Conservation (phyloP, 2,888 invertebrate genomes). For the Leptodirus hochenwartii region DNA sequence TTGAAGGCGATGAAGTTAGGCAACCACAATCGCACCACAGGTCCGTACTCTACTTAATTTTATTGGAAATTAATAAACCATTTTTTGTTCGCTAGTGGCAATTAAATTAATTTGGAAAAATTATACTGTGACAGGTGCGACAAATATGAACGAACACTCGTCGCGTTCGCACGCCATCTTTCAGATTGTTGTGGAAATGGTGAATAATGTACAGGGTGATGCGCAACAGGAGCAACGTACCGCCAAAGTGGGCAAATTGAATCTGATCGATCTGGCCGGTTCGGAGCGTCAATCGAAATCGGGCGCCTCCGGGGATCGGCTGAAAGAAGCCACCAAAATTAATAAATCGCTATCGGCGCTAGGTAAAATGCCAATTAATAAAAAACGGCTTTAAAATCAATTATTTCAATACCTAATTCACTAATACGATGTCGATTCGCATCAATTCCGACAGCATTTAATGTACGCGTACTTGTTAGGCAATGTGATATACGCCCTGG, state of each 20-base stretch:
- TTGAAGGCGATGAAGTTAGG: conserved; percentile 84
- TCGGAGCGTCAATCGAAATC: conserved; percentile 96
- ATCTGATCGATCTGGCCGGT: conserved; percentile 95
- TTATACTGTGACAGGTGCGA: too few species aligned
- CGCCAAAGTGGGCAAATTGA: conserved; percentile 78
- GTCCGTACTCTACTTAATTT: too few species aligned
- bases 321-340: conserved; percentile 94
- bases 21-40: conserved; percentile 84
- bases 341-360: conserved; percentile 93
- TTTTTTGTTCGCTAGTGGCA: conserved; percentile 69
- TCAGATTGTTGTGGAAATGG: conserved; percentile 93
- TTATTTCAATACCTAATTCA: too few species aligned
- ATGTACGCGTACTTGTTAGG: conserved; percentile 17
- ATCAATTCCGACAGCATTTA: too few species aligned
- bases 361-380: too few species aligned
- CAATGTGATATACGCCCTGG: conserved; percentile 94
- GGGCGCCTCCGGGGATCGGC: conserved; percentile 79
- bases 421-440: too few species aligned
- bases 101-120: conserved; percentile 1
- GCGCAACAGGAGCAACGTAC: conserved; percentile 28
- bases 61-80: too few species aligned
- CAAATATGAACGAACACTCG: conserved; percentile 74
- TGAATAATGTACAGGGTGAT: conserved; percentile 30
- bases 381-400: too few species aligned
- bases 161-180: conserved; percentile 97